Base-by-base conservation (phyloP, 2,888 invertebrate species). In the Lacanobia wlatinum region DNA sequence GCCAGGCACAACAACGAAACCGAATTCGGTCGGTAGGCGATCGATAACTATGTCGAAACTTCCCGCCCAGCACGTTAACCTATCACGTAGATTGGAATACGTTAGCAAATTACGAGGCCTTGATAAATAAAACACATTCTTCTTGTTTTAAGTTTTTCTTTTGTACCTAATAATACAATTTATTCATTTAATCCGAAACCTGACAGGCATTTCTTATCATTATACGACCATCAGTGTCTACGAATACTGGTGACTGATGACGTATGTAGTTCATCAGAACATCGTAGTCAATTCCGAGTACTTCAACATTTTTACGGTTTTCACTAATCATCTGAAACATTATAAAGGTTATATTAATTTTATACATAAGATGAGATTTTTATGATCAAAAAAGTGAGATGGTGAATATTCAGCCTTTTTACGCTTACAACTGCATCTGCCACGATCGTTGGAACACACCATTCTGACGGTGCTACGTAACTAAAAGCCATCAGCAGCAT, bases 241-340 rank as follows among this genome's bases (percentile, higher is more conserved):
- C 88, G 61, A 93, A 90, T 1, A 95, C 84, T 0, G 95, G 95
- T 0, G 92, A 85, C 34, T 90, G 89, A 5, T 87, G 89, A 12
- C 88, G 80, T 46, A 95, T 91, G 78, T 95, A 95, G 8, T 88
- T 76, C 88, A 93, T 92, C 3, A 96, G 72, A 1, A 95, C 73
- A 4, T 92, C 93, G 70, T 93, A 94, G 80, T 96, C 96, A 1
- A 94, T 80, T 0, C 95, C 96, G 0, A 95, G 76, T 0, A 92
- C 90, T 82, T 93, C 90, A 1, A 94, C 90, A 76, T 95, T 94
- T 28, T 85, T 84, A 1, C 95, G 91, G 79, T 96, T 94, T 23
- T 95, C 87, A 65, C 95, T 90, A 70, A 96, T 89, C 94, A 96
- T 94, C 95, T 96, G 93, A 60, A 74, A 56, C 34, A 56, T 34